Percentiles rank a stretch among this genome's conserved stretches.
Conservation (phyloP, 1,140 invertebrate genomes). For the Ephestia elutella region DNA sequence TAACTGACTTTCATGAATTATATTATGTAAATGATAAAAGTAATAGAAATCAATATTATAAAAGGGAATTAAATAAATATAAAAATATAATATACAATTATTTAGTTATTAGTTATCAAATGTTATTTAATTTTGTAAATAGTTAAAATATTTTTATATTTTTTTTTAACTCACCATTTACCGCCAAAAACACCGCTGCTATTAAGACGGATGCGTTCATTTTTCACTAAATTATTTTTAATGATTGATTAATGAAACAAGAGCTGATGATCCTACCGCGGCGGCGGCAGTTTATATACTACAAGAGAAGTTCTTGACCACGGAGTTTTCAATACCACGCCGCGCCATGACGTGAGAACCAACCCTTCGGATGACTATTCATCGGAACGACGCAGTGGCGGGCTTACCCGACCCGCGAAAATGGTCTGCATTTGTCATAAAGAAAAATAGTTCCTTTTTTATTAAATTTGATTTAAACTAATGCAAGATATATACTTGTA, state of each 20-base stretch:
- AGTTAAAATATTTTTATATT: neutral
- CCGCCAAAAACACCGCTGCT: constrained; percentile 33
- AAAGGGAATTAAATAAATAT: too few relatives aligned
- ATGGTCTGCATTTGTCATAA: neutral
- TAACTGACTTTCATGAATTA: too few relatives aligned
- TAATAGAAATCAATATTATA: too few relatives aligned
- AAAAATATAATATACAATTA: too few relatives aligned
- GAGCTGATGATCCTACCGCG: constrained; percentile 43
- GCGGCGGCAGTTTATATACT: constrained; percentile 60
- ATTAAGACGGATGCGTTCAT: constrained; percentile 16
- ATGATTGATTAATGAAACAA: constrained; percentile 25
- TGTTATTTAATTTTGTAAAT: too few relatives aligned
- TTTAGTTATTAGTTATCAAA: too few relatives aligned
- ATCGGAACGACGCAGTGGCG: neutral
- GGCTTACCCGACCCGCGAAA: neutral
- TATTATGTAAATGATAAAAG: too few relatives aligned
- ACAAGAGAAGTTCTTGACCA: constrained; percentile 48
- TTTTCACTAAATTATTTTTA: constrained; percentile 32
- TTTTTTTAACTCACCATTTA: constrained; percentile 46
- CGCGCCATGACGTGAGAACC: constrained; percentile 55
- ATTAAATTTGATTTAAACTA: too few relatives aligned
- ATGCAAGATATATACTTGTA: too few relatives aligned
- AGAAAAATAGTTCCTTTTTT: too few relatives aligned
- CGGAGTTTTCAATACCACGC: constrained; percentile 57
- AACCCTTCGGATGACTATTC: constrained; percentile 33